phyloP scores from a whole-genome alignment of 2,113 vertebrate genomes.

The Reinhardtius hippoglossoides region DNA sequence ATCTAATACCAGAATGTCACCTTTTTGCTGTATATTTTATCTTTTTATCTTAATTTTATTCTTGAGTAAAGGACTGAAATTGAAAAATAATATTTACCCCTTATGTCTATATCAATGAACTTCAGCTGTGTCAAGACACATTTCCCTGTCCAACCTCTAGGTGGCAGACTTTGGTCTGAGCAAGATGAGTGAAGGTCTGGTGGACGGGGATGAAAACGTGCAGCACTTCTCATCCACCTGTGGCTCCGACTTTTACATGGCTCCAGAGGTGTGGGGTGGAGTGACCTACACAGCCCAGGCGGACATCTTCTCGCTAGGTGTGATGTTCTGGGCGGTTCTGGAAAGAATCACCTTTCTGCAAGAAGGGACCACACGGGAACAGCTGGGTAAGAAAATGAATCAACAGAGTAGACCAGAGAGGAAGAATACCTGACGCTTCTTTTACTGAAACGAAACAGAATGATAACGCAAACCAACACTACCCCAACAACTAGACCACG shows the following conservation, averaged over 20 bases:
- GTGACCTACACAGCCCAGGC: conserved; percentile 95
- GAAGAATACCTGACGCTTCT: neutral
- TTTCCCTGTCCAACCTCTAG: conserved; percentile 48
- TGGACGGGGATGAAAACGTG: conserved; percentile 82
- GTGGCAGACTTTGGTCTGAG: conserved; percentile 98
- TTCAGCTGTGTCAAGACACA: neutral
- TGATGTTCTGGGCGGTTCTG: conserved; percentile 98
- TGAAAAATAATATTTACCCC: no score
- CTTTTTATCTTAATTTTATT: no score
- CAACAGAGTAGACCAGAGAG: neutral
- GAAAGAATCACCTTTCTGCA: conserved; percentile 96
- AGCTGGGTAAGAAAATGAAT: conserved; percentile 85
- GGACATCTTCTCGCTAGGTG: conserved; percentile 97
- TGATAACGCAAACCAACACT: neutral
- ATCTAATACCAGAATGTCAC: neutral
- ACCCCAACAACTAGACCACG: neutral
- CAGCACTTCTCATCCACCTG: conserved; percentile 95
- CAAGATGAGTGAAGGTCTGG: conserved; percentile 88
- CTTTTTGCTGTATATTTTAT: neutral
- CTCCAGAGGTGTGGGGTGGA: conserved; percentile 97
- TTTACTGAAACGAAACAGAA: no score
- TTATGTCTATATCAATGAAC: neutral
- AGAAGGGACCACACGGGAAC: conserved; percentile 90
- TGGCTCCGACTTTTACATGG: conserved; percentile 99
- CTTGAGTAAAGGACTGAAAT: no score